A percentile compares a stretch with the other conserved stretches of the same genome.
These are phyloP conservation scores for Doris montereyensis DNA, from an alignment of 2,888 invertebrate species.

Conservation along the genomic window DNA sequence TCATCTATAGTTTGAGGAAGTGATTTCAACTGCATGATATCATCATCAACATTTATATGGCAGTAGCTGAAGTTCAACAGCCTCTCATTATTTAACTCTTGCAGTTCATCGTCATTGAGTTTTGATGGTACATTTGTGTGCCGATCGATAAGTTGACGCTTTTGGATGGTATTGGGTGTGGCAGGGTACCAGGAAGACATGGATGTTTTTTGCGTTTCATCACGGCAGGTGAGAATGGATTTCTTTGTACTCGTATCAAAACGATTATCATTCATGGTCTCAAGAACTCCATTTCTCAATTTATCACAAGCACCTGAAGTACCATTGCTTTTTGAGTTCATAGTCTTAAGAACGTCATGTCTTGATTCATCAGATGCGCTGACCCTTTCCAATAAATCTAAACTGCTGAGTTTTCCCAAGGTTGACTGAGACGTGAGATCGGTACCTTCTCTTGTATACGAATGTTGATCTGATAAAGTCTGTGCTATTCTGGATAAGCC, in stretches of 20 bases:
- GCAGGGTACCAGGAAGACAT: slow-evolving; percentile 24
- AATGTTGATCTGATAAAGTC: too few relatives aligned
- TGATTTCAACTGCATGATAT: not conserved
- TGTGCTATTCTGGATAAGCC: too few relatives aligned
- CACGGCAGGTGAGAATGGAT: too few relatives aligned
- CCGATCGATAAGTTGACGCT: slow-evolving; percentile 37
- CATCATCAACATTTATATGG: not conserved
- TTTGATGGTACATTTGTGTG: slow-evolving; percentile 12
- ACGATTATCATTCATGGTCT: too few relatives aligned
- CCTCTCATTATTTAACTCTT: slow-evolving; percentile 29
- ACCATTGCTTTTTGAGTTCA: too few relatives aligned
- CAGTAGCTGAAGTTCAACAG: slow-evolving; percentile 42
- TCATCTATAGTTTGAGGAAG: not conserved
- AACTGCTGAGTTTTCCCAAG: not conserved
- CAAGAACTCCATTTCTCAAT: not conserved
- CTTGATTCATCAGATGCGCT: too few relatives aligned
- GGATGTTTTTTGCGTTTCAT: slow-evolving; percentile 10
- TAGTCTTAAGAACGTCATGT: too few relatives aligned
- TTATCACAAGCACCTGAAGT: too few relatives aligned
- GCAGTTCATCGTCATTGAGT: slow-evolving; percentile 20
- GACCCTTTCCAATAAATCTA: not conserved
- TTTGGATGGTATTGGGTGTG: slow-evolving; percentile 29
- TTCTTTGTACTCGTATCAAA: too few relatives aligned
- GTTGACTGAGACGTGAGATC: not conserved
- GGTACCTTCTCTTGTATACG: too few relatives aligned